Evolutionary conservation across 2,888 invertebrate species (phyloP), one percentile per base, ranked within the genome.

Genomic region (Dasypolia templi): DNA sequence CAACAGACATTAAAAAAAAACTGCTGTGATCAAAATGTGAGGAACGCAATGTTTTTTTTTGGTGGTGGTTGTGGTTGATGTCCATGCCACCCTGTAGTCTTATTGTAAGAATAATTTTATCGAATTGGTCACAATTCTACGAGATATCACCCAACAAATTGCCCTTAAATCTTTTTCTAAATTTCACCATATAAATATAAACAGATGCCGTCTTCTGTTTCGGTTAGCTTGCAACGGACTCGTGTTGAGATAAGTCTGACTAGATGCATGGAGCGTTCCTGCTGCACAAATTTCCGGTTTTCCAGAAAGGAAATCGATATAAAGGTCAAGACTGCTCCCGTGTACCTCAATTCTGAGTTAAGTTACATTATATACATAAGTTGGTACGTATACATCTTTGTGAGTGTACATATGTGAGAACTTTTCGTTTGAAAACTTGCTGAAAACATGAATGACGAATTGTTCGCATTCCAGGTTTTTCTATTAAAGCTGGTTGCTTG

Each of bases 251-350:
- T 66, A 44, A 49, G 26, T 49, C 42, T 22, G 51, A 63, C n/a
- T 26, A 35, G 26, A 73, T 63, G 76, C 51, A 44, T 44, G 56
- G 56, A 74, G 63, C 69, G 51, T 1, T 64, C 39, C 44, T 46
- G 59, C 59, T 78, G 68, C 67, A 71, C 71, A 68, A 79, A 79
- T 79, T 78, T 79, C 78, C 79, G 79, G 71, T 46, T 32, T 32
- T 44, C 35, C 39, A 14, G 67, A 17, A 26, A 64, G 71, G 51
- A 67, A 63, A 66, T 44, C 49, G 55, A 78, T 70, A 56, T 67
- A 53, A 67, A 17, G 79, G 67, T 65, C 75, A 71, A 67, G 62
- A 67, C 44, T 42, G 17, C 58, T 42, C 1, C 26, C 19, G n/a
- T 62, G 49, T 44, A 26, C 44, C 64, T 46, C n/a, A n/a, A n/a